Evolutionary conservation across 1,140 invertebrate species (phyloP).

Genomic region (Nephila pilipes): DNA sequence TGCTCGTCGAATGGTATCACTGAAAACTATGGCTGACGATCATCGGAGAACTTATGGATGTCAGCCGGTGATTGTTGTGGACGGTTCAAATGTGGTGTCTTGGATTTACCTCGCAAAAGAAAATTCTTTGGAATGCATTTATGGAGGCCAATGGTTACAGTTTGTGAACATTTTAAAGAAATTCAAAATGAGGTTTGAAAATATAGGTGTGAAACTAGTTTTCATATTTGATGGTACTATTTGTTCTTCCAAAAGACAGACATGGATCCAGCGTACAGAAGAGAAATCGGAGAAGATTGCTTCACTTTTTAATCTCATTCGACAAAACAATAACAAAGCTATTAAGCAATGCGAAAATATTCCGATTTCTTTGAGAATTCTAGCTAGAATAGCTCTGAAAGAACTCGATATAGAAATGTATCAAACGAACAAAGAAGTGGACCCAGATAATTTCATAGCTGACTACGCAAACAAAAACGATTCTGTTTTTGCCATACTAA

Average conservation of each 20-base stretch:
- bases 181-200: slow-evolving; percentile 79
- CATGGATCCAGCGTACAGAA: slow-evolving; percentile 80
- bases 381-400: slow-evolving; percentile 79
- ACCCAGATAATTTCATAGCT: slow-evolving; percentile 80
- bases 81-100: slow-evolving; percentile 80
- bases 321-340: slow-evolving; percentile 53
- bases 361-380: slow-evolving; percentile 79
- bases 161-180: slow-evolving; percentile 79
- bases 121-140: slow-evolving; percentile 79
- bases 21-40: slow-evolving; percentile 77
- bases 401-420: slow-evolving; percentile 78
- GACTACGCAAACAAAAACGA: slow-evolving; percentile 79
- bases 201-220: slow-evolving; percentile 79
- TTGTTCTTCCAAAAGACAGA: slow-evolving; percentile 79
- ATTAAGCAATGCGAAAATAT: slow-evolving; percentile 78
- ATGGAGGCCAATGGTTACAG: slow-evolving; percentile 80
- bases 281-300: slow-evolving; percentile 79
- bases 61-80: slow-evolving; percentile 80
- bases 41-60: slow-evolving; percentile 72
- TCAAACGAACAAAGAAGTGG: slow-evolving; percentile 79
- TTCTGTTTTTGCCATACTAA: slow-evolving; percentile 80
- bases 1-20: slow-evolving; percentile 78
- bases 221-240: slow-evolving; percentile 81
- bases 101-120: slow-evolving; percentile 79
- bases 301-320: slow-evolving; percentile 78